Evolutionary conservation across 92 coral and sea anemone genomes (phyloP), one percentile per base, ranked within the genome.

Genomic region (Heliopora coerulea): DNA sequence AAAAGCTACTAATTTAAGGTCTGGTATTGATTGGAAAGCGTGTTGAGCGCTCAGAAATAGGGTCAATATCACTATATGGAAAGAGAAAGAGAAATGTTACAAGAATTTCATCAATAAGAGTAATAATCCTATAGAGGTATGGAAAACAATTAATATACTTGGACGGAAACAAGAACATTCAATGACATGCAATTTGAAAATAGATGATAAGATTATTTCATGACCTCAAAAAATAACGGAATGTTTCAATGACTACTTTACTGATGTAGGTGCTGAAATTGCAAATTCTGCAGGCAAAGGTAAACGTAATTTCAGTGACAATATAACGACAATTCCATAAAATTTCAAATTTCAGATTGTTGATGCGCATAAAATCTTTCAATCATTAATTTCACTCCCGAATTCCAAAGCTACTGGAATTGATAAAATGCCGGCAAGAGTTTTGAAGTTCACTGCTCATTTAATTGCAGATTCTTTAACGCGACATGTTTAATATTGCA

Each of bases 131-230:
- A 65, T 37, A 13, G 49, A 3, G 1, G 33, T 56, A 1, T 65
- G 73, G 73, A 41, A 65, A 44, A 65, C 73, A 65, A 65, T 65
- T 1, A 17, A 17, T 50, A 50, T 50, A 50, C 58, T 50, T 50
- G 58, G 58, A 23, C 58, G 58, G 8, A 17, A 50, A 5, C 20
- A 17, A 17, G 4, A 50, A 50, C 6, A 17, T 11, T 11, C 40
- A 29, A 8, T 17, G 30, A 21, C 25, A 1, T 1, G 11, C 17
- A 34, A 61, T 29, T 15, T 61, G 11, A 61, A 61, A 29, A 15
- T 61, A 28, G 21, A 61, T 1, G 37, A 34, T 21, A 61, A 30
- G 25, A 34, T 8, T 34, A 61, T 61, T 29, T 7, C 33, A 26
- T 26, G 15, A 19, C 68, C 42, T 14, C 41, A 61, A 18, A 42